These are phyloP conservation scores for Dicycla oo DNA, from an alignment of 2,888 invertebrate genomes.

Conservation along the genomic window DNA sequence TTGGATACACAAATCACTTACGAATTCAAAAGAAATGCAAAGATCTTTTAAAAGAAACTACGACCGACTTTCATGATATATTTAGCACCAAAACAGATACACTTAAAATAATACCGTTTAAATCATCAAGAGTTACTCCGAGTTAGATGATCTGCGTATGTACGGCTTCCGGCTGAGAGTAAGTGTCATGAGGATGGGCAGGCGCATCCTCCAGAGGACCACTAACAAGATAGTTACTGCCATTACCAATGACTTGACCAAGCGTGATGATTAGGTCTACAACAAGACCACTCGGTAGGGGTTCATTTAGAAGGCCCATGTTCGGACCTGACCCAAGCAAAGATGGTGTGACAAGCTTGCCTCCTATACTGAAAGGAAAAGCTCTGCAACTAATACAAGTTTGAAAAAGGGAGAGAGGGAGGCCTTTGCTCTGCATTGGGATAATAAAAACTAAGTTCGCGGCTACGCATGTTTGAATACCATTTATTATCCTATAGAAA, in stretches of 20 bases:
- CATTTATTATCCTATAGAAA: conserved; percentile 2
- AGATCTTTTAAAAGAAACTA: conserved; percentile 3
- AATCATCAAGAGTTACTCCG: conserved; percentile 36
- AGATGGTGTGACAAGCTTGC: not conserved
- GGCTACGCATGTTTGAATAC: not conserved
- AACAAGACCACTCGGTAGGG: not conserved
- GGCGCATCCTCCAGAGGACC: conserved; percentile 20
- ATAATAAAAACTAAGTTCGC: not conserved
- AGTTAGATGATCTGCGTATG: conserved; percentile 46
- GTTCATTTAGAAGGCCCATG: not conserved
- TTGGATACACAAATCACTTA: conserved; percentile 18
- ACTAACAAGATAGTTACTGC: conserved; percentile 37
- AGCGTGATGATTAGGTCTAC: not conserved
- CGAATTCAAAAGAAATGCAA: conserved; percentile 19
- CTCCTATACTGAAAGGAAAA: not conserved
- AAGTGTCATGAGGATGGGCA: conserved; percentile 26
- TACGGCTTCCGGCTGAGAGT: conserved; percentile 19
- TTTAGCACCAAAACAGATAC: conserved; percentile 43
- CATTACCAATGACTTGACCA: conserved; percentile 22
- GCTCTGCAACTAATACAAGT: not conserved
- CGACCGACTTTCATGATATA: conserved; percentile 32
- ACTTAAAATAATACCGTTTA: conserved; percentile 43
- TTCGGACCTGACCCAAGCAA: not conserved
- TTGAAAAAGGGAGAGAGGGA: not conserved
- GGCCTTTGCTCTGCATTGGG: not conserved